Evolutionary conservation across 1,140 invertebrate genomes (phyloP).

Genomic region (Choristoneura fumiferana): DNA sequence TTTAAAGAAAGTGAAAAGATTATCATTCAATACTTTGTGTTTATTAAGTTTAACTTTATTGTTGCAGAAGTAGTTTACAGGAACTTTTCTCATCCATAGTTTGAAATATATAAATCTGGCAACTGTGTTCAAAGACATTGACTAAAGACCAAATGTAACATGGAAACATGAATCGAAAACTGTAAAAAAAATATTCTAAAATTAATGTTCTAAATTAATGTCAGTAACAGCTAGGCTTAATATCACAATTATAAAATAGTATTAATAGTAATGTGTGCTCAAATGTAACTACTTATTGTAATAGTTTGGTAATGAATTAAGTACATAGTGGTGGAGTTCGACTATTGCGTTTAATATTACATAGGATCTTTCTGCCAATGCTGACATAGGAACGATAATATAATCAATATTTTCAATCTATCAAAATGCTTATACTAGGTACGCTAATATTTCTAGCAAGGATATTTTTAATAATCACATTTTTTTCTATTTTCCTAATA

Average conservation of each 20-base stretch:
- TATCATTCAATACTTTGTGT: too few species aligned
- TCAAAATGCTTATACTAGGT: conserved; percentile 26
- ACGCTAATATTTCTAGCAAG: conserved; percentile 49
- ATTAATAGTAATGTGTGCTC: conserved; percentile 45
- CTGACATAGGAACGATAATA: conserved; percentile 58
- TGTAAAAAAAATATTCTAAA: not conserved
- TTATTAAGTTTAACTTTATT: too few species aligned
- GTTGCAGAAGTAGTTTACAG: too few species aligned
- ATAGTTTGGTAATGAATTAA: conserved; percentile 45
- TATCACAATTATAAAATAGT: conserved; percentile 67
- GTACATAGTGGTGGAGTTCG: conserved; percentile 60
- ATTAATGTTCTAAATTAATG: too few species aligned
- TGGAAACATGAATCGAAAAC: not conserved
- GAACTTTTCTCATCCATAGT: too few species aligned
- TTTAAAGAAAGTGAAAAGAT: too few species aligned
- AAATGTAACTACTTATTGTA: conserved; percentile 36
- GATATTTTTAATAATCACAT: conserved; percentile 58
- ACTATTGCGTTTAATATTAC: conserved; percentile 49
- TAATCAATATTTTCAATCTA: conserved; percentile 43
- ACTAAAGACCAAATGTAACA: not conserved
- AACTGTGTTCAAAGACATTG: too few species aligned
- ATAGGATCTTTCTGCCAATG: conserved; percentile 43
- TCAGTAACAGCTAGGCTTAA: conserved; percentile 22
- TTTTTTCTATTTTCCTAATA: conserved; percentile 48
- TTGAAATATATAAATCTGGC: too few species aligned